These are phyloP conservation scores for Dorcus hopei DNA, from an alignment of 2,888 invertebrate genomes.

Conservation along the genomic window DNA sequence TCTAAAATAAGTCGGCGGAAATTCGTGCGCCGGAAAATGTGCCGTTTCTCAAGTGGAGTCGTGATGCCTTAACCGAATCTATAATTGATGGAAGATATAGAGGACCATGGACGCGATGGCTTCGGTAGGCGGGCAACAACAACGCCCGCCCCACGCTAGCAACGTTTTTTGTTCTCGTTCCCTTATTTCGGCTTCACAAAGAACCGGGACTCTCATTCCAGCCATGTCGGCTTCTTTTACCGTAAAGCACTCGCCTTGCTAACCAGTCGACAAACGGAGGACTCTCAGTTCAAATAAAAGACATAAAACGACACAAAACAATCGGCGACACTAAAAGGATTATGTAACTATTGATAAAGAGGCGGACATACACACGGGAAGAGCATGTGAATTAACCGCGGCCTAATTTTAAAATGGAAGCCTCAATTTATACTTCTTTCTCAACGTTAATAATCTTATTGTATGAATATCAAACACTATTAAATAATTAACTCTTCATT, in stretches of 20 bases:
- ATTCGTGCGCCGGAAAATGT: too few relatives aligned
- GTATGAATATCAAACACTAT: too few relatives aligned
- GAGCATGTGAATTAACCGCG: background rate
- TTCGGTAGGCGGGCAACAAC: slow-evolving; percentile 39
- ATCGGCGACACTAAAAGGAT: slow-evolving; percentile 8
- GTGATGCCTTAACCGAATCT: slow-evolving; percentile 13
- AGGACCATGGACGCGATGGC: slow-evolving; percentile 29
- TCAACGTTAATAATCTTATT: too few relatives aligned
- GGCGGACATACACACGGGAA: background rate
- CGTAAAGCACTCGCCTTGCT: slow-evolving; percentile 23
- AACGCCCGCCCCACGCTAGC: slow-evolving; percentile 37
- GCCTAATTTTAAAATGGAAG: too few relatives aligned
- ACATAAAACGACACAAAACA: slow-evolving; percentile 11
- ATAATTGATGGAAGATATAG: slow-evolving; percentile 20
- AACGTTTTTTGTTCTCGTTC: slow-evolving; percentile 40
- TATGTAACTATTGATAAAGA: slow-evolving; percentile 3
- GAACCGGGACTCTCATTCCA: slow-evolving; percentile 36
- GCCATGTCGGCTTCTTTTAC: slow-evolving; percentile 39
- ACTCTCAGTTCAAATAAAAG: slow-evolving; percentile 12
- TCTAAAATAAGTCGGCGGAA: background rate
- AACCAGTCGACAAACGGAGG: slow-evolving; percentile 30
- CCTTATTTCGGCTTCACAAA: slow-evolving; percentile 44
- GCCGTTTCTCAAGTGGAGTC: slow-evolving; percentile 1
- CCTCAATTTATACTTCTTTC: too few relatives aligned
- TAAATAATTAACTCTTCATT: too few relatives aligned